phyloP scores from a whole-genome alignment of 2,113 vertebrate species.

The Sphaerodactylus townsendi region DNA sequence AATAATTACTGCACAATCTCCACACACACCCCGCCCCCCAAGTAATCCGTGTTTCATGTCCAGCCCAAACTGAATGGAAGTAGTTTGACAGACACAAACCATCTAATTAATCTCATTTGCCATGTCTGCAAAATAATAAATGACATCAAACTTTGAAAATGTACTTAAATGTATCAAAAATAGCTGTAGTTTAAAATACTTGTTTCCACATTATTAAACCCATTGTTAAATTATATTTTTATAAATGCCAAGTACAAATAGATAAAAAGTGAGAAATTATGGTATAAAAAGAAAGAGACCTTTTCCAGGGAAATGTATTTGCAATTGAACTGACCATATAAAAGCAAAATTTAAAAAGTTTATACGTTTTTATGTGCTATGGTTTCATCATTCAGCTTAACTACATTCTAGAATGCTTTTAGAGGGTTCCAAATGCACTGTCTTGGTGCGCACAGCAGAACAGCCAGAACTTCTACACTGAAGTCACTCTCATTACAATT shows the following conservation, averaged over 20 bases:
- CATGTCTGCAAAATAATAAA: constrained; percentile 40
- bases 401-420: constrained; percentile 68
- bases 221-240: constrained; percentile 57
- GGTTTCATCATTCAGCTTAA: constrained; percentile 67
- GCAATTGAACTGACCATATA: constrained; percentile 80
- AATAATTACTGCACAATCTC: background rate
- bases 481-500: constrained; percentile 92
- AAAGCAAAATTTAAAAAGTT: constrained; percentile 71
- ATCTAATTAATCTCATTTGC: background rate
- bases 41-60: background rate
- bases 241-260: constrained; percentile 70
- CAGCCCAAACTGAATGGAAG: background rate
- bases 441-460: constrained; percentile 40
- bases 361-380: constrained; percentile 75
- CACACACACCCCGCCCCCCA: background rate
- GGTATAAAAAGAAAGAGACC: constrained; percentile 72
- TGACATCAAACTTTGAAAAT: constrained; percentile 67
- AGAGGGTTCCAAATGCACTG: constrained; percentile 21
- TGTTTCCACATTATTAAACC: constrained; percentile 62
- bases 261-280: constrained; percentile 70
- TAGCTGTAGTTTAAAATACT: constrained; percentile 64
- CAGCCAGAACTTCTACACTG: constrained; percentile 76
- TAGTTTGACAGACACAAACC: background rate
- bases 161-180: constrained; percentile 70
- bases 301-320: constrained; percentile 78